These are phyloP conservation scores for Aleiodes leptofemur DNA, from an alignment of 2,888 invertebrate species.

Conservation along the genomic window DNA sequence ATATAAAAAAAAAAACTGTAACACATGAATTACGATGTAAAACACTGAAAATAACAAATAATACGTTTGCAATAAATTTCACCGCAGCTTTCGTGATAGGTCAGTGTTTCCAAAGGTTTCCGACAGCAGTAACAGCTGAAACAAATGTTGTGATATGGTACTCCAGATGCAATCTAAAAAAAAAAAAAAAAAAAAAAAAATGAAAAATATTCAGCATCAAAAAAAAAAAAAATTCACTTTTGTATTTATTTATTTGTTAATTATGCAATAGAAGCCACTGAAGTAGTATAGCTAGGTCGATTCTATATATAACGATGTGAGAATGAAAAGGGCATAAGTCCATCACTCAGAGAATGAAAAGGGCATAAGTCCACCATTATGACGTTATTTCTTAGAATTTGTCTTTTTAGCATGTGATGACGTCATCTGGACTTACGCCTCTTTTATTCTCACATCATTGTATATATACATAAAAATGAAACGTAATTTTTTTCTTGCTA, in stretches of 20 bases:
- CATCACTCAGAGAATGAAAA: too few species aligned
- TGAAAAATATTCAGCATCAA: conserved; percentile 70
- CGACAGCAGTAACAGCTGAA: conserved; percentile 77
- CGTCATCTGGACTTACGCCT: too few species aligned
- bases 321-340: too few species aligned
- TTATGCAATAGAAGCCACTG: not conserved
- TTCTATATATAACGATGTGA: too few species aligned
- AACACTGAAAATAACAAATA: not conserved
- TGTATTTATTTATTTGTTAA: not conserved
- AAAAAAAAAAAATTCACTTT: conserved; percentile 16
- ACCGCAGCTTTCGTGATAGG: conserved; percentile 75
- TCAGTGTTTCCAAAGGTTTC: conserved; percentile 76
- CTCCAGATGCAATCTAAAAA: conserved; percentile 72
- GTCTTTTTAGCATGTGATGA: too few species aligned
- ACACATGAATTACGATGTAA: not conserved
- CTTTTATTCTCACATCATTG: too few species aligned
- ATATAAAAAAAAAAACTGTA: not conserved
- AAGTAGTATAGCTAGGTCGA: too few species aligned
- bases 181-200: conserved; percentile 14
- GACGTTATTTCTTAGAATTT: too few species aligned
- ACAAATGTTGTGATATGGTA: conserved; percentile 76
- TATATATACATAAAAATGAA: too few species aligned
- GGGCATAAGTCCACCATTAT: too few species aligned
- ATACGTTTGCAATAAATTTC: conserved; percentile 78
- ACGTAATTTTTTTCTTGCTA: too few species aligned